Conservation (phyloP, 2,888 invertebrate genomes). For the Coleophora deauratella region DNA sequence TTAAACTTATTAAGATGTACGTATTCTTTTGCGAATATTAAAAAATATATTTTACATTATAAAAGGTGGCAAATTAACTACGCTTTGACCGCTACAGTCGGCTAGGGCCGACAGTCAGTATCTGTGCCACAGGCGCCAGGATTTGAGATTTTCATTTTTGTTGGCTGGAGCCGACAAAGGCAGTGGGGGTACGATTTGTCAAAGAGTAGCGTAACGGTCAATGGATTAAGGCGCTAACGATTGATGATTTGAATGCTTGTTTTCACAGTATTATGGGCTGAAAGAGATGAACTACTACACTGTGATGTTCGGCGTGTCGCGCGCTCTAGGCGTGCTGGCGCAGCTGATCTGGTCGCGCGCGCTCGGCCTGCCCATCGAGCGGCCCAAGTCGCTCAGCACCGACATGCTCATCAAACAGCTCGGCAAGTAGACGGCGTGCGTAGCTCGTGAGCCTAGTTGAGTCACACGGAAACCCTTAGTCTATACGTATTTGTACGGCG, state of each 20-base stretch:
- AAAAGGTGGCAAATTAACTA: too few relatives aligned
- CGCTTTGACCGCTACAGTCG: too few relatives aligned
- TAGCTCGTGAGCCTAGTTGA: slow-evolving; percentile 14
- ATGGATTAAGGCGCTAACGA: neutral
- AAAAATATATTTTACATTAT: too few relatives aligned
- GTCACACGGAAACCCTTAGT: slow-evolving; percentile 36
- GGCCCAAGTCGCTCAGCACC: slow-evolving; percentile 89
- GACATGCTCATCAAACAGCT: slow-evolving; percentile 66
- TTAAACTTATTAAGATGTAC: too few relatives aligned
- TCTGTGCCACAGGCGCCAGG: too few relatives aligned
- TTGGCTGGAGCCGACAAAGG: too few relatives aligned
- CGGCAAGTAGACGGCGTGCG: slow-evolving; percentile 40
- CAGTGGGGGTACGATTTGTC: too few relatives aligned
- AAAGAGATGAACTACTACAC: slow-evolving; percentile 96
- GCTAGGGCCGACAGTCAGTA: too few relatives aligned
- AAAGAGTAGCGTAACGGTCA: too few relatives aligned
- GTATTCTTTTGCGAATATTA: too few relatives aligned
- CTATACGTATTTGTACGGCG: slow-evolving; percentile 20
- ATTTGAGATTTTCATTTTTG: too few relatives aligned
- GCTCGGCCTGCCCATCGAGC: slow-evolving; percentile 88
- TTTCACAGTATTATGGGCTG: slow-evolving; percentile 86
- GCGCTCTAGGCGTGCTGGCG: slow-evolving; percentile 88
- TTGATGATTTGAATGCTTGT: neutral
- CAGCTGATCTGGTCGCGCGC: slow-evolving; percentile 91
- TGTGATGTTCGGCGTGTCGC: slow-evolving; percentile 92